These are phyloP conservation scores for Anastrepha ludens DNA, from an alignment of 1,140 invertebrate genomes.

Conservation along the genomic window DNA sequence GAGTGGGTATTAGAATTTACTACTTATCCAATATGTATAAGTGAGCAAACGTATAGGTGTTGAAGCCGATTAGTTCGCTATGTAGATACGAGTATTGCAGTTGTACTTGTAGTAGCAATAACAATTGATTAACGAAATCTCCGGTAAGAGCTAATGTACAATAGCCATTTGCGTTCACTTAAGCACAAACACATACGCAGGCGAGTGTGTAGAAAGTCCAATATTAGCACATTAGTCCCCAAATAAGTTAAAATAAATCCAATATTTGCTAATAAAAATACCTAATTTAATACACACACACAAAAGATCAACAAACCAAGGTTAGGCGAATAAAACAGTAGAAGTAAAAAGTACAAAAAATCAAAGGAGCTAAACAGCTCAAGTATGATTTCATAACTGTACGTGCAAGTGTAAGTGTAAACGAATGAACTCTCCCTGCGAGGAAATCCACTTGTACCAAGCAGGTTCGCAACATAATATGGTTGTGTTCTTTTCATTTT, in stretches of 20 bases:
- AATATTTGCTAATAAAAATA: conserved; percentile 14
- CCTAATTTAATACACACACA: neutral
- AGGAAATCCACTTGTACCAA: too few relatives aligned
- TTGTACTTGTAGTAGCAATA: neutral
- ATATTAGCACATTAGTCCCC: neutral
- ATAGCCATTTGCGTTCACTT: neutral
- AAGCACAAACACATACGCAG: neutral
- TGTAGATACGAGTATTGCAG: neutral
- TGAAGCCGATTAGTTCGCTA: neutral
- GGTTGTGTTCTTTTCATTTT: too few relatives aligned
- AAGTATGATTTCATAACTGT: too few relatives aligned
- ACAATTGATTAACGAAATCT: neutral
- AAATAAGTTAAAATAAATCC: neutral
- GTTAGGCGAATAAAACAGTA: neutral
- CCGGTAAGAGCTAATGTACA: neutral
- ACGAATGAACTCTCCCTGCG: too few relatives aligned
- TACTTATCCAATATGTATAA: neutral
- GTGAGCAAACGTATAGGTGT: neutral
- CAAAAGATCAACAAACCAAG: neutral
- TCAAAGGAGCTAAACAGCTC: neutral
- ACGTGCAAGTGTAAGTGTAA: too few relatives aligned
- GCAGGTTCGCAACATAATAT: too few relatives aligned
- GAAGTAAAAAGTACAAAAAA: neutral
- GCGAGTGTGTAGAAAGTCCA: neutral
- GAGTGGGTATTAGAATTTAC: neutral